Evolutionary conservation across 2,888 invertebrate species (phyloP).

Genomic region (Crossocerus cetratus): DNA sequence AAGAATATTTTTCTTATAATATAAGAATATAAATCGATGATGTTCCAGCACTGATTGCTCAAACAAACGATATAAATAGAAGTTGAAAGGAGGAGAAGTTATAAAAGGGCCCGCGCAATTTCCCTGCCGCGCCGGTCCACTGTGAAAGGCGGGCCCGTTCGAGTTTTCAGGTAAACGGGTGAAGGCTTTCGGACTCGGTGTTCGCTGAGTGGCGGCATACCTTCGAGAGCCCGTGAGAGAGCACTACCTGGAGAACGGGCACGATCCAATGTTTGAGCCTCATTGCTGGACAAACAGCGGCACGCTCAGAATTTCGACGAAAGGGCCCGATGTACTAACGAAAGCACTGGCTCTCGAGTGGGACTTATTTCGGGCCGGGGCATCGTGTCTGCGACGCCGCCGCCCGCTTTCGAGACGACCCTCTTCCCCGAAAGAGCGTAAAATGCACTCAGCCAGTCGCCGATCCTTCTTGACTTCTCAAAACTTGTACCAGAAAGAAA

Average conservation of each 20-base stretch:
- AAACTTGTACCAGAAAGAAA: not conserved
- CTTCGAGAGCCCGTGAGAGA: constrained; percentile 35
- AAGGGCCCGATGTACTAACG: constrained; percentile 48
- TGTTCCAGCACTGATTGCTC: not conserved
- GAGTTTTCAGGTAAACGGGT: constrained; percentile 51
- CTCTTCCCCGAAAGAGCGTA: constrained; percentile 40
- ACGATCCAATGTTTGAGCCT: constrained; percentile 70
- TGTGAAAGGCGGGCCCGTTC: constrained; percentile 34
- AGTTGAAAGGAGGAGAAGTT: not conserved
- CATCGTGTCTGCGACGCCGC: constrained; percentile 14
- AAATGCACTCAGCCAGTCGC: constrained; percentile 34
- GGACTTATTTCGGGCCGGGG: constrained; percentile 23
- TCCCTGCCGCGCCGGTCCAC: constrained; percentile 21
- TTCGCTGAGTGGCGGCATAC: constrained; percentile 13
- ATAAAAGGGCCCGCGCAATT: constrained; percentile 24
- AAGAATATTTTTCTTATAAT: too few species aligned
- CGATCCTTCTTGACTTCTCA: constrained; percentile 15
- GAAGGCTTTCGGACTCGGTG: constrained; percentile 24
- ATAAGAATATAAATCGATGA: not conserved
- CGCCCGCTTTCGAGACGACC: constrained; percentile 19
- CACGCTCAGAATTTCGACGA: constrained; percentile 61
- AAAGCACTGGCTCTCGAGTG: constrained; percentile 32
- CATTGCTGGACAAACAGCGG: constrained; percentile 70
- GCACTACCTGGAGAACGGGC: constrained; percentile 54
- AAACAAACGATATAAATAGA: too few species aligned